phyloP scores from a whole-genome alignment of 1,140 invertebrate genomes.

The Achatina immaculata region DNA sequence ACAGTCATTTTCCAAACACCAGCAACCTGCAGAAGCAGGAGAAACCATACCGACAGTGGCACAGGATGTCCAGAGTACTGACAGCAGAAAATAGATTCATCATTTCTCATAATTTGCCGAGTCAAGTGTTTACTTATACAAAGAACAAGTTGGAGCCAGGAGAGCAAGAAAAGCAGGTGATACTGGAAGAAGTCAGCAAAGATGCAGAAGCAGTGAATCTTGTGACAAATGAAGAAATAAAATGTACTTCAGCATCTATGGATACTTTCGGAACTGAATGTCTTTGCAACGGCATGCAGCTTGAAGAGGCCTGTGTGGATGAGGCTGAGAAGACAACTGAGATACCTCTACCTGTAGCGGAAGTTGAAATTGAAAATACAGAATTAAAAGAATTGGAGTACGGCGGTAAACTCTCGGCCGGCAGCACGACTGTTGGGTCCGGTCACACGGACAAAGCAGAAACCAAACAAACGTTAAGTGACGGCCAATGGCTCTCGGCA shows the following conservation, averaged over 20 bases:
- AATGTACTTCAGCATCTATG: neutral
- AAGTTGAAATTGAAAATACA: neutral
- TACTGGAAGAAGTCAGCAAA: neutral
- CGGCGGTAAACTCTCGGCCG: neutral
- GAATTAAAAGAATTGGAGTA: neutral
- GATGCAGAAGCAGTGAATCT: neutral
- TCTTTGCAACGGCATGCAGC: neutral
- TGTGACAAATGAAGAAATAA: neutral
- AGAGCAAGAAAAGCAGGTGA: neutral
- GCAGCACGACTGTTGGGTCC: neutral
- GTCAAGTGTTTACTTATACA: neutral
- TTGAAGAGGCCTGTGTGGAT: neutral
- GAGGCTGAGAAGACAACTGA: neutral
- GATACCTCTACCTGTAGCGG: neutral
- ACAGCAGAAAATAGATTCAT: constrained; percentile 14
- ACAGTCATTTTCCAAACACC: neutral
- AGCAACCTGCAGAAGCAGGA: neutral
- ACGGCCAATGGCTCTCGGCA: neutral
- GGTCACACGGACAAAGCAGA: neutral
- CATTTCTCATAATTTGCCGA: neutral
- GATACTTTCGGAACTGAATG: neutral
- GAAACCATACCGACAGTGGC: constrained; percentile 18
- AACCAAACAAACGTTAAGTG: neutral
- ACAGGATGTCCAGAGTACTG: neutral
- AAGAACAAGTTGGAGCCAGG: neutral